These are phyloP conservation scores for Embiotoca jacksoni DNA, from an alignment of 2,113 vertebrate species.

Conservation along the genomic window DNA sequence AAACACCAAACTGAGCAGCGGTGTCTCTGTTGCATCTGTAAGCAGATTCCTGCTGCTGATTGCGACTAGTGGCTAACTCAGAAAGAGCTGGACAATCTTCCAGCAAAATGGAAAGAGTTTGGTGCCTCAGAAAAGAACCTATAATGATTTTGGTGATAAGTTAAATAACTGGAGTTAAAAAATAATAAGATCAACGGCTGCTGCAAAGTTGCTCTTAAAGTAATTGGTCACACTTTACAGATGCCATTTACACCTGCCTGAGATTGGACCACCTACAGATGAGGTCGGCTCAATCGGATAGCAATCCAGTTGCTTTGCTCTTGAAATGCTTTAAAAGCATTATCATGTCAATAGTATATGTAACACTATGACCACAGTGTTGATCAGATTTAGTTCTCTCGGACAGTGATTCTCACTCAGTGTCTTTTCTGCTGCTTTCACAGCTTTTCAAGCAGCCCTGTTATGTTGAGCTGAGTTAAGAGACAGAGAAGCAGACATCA, in stretches of 20 bases:
- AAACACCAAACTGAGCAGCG: too few species aligned
- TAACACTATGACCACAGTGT: neutral
- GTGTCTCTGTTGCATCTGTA: too few species aligned
- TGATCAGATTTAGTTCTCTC: too few species aligned
- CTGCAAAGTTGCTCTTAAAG: neutral
- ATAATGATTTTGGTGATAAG: neutral
- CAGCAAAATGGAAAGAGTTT: neutral
- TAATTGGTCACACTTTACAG: neutral
- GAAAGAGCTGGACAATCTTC: neutral
- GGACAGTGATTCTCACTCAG: too few species aligned
- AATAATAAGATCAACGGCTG: neutral
- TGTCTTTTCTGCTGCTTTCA: too few species aligned
- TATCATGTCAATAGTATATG: too few species aligned
- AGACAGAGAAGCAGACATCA: neutral
- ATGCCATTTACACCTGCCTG: neutral
- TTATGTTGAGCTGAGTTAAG: neutral
- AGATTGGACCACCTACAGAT: neutral
- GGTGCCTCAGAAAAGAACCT: neutral
- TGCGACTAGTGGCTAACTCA: neutral
- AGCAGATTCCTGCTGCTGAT: neutral
- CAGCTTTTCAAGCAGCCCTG: too few species aligned
- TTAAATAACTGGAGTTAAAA: neutral
- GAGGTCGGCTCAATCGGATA: too few species aligned
- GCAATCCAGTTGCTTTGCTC: too few species aligned
- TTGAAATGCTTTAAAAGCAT: too few species aligned